Evolutionary conservation across 2,797 vertebrate genomes (phyloP).

Genomic region (Diceros bicornis): DNA sequence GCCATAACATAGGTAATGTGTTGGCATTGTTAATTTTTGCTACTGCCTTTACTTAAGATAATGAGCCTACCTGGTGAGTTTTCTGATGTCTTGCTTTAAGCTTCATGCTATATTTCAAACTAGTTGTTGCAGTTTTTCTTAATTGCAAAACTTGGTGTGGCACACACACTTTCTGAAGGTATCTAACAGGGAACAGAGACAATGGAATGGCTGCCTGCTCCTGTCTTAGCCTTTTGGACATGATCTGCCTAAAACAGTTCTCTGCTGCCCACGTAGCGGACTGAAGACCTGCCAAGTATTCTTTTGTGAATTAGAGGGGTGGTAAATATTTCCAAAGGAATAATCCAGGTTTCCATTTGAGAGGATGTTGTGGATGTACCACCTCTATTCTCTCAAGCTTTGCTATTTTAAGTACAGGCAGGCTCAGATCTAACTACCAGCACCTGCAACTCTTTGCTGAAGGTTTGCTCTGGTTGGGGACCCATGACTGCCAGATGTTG

Average conservation of each 20-base stretch:
- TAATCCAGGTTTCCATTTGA: neutral
- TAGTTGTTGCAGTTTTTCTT: neutral
- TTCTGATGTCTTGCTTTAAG: neutral
- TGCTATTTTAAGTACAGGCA: neutral
- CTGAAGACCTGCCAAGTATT: neutral
- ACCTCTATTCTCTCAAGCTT: fast-evolving
- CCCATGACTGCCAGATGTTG: fast-evolving
- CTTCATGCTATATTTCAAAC: neutral
- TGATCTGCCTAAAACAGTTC: neutral
- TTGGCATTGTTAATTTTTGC: neutral
- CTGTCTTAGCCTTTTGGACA: neutral
- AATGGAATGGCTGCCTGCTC: neutral
- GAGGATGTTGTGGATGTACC: neutral
- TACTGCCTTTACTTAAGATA: neutral
- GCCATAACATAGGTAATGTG: neutral
- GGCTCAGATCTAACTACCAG: neutral
- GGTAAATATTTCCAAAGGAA: neutral
- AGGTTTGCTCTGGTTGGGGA: neutral
- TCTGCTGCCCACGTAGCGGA: neutral
- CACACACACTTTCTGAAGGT: neutral
- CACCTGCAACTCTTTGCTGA: neutral
- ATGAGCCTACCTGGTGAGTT: neutral
- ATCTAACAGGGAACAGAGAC: neutral
- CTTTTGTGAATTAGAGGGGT: neutral
- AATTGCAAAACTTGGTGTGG: neutral